These are phyloP conservation scores for Pristis pectinata DNA, from an alignment of 2,797 vertebrate genomes.

Conservation along the genomic window DNA sequence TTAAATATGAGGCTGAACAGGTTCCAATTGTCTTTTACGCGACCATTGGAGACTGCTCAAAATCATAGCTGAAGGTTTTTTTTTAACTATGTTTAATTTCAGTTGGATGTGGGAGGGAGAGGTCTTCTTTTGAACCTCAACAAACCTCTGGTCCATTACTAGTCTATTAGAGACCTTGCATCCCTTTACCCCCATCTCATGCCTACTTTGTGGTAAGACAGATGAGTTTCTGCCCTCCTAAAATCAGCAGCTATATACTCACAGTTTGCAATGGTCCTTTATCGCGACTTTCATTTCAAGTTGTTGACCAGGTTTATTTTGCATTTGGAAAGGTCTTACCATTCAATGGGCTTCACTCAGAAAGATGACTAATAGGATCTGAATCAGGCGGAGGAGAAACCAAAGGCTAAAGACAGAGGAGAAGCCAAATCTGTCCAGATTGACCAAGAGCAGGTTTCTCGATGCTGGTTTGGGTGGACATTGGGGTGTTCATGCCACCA, in stretches of 20 bases:
- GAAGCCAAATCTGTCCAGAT: too few relatives aligned
- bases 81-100: neutral
- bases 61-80: neutral
- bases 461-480: neutral
- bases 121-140: neutral
- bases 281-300: too few relatives aligned
- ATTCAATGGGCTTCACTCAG: too few relatives aligned
- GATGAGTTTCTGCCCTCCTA: neutral
- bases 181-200: neutral
- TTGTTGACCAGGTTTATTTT: too few relatives aligned
- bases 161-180: too few relatives aligned
- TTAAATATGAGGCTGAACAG: neutral
- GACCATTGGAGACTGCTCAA: neutral
- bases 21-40: neutral
- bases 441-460: too few relatives aligned
- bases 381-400: too few relatives aligned
- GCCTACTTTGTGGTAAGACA: neutral
- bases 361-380: too few relatives aligned
- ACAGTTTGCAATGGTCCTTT: too few relatives aligned
- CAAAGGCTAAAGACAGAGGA: too few relatives aligned
- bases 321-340: too few relatives aligned
- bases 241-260: neutral
- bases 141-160: neutral
- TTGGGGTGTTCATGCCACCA: neutral
- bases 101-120: neutral